A percentile compares a stretch with the other conserved stretches of the same genome.
phyloP scores from a whole-genome alignment of 2,797 vertebrate species.

The Rousettus madagascariensis region DNA sequence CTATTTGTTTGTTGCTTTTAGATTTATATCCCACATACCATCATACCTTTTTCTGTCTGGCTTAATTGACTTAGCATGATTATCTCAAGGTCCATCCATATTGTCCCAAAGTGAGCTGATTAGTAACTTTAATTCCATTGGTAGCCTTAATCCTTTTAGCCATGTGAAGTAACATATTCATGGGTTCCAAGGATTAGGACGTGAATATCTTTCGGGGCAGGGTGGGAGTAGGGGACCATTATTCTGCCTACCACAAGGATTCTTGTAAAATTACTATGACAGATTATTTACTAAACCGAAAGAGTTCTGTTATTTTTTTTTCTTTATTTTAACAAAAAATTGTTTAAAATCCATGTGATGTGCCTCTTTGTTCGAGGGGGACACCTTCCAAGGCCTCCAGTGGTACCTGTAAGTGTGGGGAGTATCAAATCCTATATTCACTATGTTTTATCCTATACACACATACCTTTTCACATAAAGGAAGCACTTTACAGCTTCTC shows the following conservation, averaged over 20 bases:
- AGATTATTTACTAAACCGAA: background rate
- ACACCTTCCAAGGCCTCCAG: background rate
- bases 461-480: background rate
- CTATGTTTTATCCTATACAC: background rate
- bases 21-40: too few species aligned
- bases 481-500: background rate
- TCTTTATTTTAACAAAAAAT: background rate
- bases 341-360: background rate
- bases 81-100: too few species aligned
- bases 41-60: too few species aligned
- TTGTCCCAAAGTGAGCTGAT: background rate
- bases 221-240: background rate
- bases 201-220: background rate
- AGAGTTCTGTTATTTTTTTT: background rate
- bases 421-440: background rate
- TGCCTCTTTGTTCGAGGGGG: background rate
- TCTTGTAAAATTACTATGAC: background rate
- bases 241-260: background rate
- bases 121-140: slow-evolving; percentile 5
- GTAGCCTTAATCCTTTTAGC: background rate
- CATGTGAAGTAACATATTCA: background rate
- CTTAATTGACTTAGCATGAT: too few species aligned
- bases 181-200: background rate
- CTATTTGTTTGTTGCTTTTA: too few species aligned
- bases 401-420: background rate